Conservation (phyloP, 1,140 invertebrate genomes). For the Hylaeus anthracinus region DNA sequence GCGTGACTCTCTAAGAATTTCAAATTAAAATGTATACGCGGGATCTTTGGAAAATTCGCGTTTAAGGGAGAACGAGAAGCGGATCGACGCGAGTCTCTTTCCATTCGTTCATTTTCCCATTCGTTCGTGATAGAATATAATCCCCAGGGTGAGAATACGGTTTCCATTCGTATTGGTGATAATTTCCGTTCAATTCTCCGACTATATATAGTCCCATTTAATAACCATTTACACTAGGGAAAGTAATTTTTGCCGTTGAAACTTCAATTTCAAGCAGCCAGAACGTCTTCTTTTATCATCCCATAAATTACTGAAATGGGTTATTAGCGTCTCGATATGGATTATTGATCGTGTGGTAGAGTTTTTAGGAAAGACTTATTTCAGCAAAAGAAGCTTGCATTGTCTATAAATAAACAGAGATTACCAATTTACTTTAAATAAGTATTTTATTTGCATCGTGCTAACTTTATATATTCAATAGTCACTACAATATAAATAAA, state of each 20-base stretch:
- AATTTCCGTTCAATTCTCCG: constrained; percentile 9
- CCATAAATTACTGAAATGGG: too few species aligned
- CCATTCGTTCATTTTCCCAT: background rate
- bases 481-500: too few species aligned
- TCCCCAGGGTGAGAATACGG: background rate
- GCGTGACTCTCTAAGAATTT: constrained; percentile 3
- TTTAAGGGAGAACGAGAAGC: background rate
- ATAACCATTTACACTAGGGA: background rate
- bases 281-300: too few species aligned
- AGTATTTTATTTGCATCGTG: too few species aligned
- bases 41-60: constrained; percentile 12
- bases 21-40: constrained; percentile 22
- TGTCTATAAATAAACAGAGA: too few species aligned
- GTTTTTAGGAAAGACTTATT: too few species aligned
- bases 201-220: background rate
- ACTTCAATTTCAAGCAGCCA: background rate
- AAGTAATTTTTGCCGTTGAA: background rate
- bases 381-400: too few species aligned
- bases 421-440: too few species aligned
- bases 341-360: too few species aligned
- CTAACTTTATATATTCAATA: too few species aligned
- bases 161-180: background rate
- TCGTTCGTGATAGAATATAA: background rate
- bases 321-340: too few species aligned
- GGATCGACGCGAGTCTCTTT: background rate